Evolutionary conservation across 2,888 invertebrate species (phyloP), one percentile per base, ranked within the genome.

Genomic region (Capitulum mitella): DNA sequence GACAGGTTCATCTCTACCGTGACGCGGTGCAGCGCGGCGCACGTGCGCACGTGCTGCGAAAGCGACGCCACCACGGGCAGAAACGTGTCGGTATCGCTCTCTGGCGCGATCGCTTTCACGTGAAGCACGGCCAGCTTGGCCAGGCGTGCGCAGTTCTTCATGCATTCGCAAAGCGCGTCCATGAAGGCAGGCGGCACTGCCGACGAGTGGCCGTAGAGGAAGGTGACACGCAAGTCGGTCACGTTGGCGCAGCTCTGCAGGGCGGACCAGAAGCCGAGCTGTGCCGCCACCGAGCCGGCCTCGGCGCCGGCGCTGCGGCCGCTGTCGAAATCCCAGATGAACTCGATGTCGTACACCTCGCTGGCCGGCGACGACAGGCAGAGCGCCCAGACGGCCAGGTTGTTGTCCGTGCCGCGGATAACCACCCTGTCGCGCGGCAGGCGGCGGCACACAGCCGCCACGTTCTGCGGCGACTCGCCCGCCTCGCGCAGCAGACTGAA

Each of bases 321-420:
- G 87, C 98, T 98, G 98, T 98, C 98, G 87, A 98, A 98, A 0
- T 98, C 98, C 86, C 98, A 98, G 0, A 97, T 97, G 10, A 95
- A 95, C 83, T 93, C 93, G 85, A 98, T 98, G 0, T 92, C 93
- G 32, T 98, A 88, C 82, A 96, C 95, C 3, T 92, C 93, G 6
- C 95, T 91, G 95, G 98, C 96, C 12, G 95, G 97, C 84, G 93
- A 94, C 0, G 97, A 89, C 82, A 97, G 97, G 0, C 97, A 97
- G 0, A 95, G 95, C 82, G 92, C 93, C 77, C 97, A 90, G 83
- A 94, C 93, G 51, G 92, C 89, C 83, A 89, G 88, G 0, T 89
- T 86, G 0, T 95, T 95, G 82, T 96, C 87, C 85, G 96, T 95
- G 79, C 89, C 89, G 77, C 92, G 88, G 78, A 86, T 87, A 37